Conservation (phyloP, 1,140 invertebrate genomes). For the Drosophila repletoides region DNA sequence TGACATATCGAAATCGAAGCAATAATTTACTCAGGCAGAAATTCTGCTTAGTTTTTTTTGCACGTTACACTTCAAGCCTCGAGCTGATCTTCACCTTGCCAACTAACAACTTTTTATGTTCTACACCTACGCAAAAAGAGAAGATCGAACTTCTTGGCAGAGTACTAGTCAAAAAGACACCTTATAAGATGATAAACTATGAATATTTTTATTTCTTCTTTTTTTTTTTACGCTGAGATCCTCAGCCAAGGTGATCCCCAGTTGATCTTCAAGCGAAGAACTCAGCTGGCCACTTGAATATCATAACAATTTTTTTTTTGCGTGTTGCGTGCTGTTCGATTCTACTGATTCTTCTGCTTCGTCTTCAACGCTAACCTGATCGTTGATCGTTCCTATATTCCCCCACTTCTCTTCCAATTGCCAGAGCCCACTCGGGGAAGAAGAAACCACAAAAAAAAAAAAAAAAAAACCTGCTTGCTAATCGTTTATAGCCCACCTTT, state of each 20-base stretch:
- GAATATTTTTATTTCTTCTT: not conserved
- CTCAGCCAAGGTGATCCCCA: not conserved
- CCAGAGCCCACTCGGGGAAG: conserved; percentile 8
- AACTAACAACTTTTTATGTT: conserved; percentile 9
- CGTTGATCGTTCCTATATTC: not conserved
- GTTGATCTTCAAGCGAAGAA: conserved; percentile 14
- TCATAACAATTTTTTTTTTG: conserved; percentile 21
- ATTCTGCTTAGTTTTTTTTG: not conserved
- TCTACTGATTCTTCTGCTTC: not conserved
- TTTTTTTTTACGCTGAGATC: too few species aligned
- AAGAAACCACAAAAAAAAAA: too few species aligned
- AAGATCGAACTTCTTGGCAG: not conserved
- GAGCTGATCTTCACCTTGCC: conserved; percentile 11
- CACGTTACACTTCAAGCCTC: not conserved
- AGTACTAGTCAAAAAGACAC: too few species aligned
- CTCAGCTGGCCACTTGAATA: conserved; percentile 17
- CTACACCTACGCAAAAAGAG: conserved; percentile 11
- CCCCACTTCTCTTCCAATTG: not conserved
- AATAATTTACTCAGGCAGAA: not conserved
- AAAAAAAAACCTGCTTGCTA: conserved; percentile 66
- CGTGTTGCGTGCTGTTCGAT: not conserved
- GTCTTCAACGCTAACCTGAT: conserved; percentile 1
- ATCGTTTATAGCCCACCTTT: conserved; percentile 64
- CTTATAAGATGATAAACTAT: too few species aligned
- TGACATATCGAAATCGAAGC: not conserved